Percentiles rank a stretch among this genome's conserved stretches.
Evolutionary conservation across 2,797 vertebrate genomes (phyloP).

Genomic region (Staurois parvus): DNA sequence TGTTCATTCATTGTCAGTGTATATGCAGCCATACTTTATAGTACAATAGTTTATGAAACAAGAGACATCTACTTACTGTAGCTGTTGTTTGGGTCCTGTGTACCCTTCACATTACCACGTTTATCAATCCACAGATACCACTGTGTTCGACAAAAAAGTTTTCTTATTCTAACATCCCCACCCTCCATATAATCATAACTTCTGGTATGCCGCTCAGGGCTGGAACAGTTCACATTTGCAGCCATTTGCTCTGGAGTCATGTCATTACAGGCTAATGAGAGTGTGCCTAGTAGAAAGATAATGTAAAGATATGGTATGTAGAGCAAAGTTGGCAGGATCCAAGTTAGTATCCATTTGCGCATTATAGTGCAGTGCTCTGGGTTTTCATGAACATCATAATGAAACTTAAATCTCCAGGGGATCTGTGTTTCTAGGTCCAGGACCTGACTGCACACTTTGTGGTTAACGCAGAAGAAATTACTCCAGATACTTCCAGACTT

Average conservation of each 20-base stretch:
- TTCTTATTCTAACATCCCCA: slow-evolving; percentile 94
- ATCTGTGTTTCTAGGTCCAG: slow-evolving; percentile 78
- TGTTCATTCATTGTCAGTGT: slow-evolving; percentile 1
- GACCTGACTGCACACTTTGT: slow-evolving; percentile 77
- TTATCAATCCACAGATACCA: slow-evolving; percentile 98
- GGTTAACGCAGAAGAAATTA: slow-evolving; percentile 70
- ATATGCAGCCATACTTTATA: not conserved
- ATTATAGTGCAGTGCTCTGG: slow-evolving; percentile 96
- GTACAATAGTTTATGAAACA: slow-evolving; percentile 14
- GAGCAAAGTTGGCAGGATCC: slow-evolving; percentile 96
- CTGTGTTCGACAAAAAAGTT: slow-evolving; percentile 96
- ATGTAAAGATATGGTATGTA: slow-evolving; percentile 93
- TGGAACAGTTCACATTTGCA: slow-evolving; percentile 94
- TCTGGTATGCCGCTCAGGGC: slow-evolving; percentile 93
- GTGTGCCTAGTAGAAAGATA: slow-evolving; percentile 89
- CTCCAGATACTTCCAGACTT: slow-evolving; percentile 73
- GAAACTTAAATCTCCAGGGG: slow-evolving; percentile 85
- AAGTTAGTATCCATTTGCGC: slow-evolving; percentile 98
- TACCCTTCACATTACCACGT: slow-evolving; percentile 92
- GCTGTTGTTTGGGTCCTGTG: slow-evolving; percentile 93
- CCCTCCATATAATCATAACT: slow-evolving; percentile 99
- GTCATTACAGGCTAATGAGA: slow-evolving; percentile 91
- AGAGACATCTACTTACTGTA: slow-evolving; percentile 86
- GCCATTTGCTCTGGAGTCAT: slow-evolving; percentile 94
- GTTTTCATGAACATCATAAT: slow-evolving; percentile 94